Conservation (phyloP, 2,797 vertebrate species). For the Epinephelus awoara region DNA sequence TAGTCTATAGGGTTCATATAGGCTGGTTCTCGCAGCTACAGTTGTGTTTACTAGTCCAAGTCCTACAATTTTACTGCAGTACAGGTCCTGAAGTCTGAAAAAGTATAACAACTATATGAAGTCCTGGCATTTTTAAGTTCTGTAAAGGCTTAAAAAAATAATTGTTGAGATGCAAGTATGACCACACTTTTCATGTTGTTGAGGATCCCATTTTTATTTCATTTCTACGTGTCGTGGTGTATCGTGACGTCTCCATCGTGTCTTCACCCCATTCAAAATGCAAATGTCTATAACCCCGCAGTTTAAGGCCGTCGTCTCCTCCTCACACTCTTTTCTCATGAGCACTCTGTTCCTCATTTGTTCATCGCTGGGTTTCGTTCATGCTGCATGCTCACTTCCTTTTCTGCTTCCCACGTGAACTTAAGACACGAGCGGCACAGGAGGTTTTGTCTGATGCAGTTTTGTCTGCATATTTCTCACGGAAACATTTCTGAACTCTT, state of each 20-base stretch:
- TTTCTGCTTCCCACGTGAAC: constrained; percentile 53
- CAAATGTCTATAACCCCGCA: neutral
- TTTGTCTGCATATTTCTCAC: constrained; percentile 13
- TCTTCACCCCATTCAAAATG: neutral
- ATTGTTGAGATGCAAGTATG: neutral
- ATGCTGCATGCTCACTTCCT: constrained; percentile 51
- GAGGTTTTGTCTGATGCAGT: constrained; percentile 28
- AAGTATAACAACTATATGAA: neutral
- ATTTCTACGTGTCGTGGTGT: neutral
- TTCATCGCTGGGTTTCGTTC: constrained; percentile 36
- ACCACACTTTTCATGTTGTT: neutral
- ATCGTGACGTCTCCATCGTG: too few species aligned
- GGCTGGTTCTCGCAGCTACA: constrained; percentile 25
- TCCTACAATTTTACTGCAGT: neutral
- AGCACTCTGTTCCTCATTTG: constrained; percentile 50
- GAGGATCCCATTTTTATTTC: neutral
- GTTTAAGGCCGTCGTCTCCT: neutral
- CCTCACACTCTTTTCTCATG: neutral
- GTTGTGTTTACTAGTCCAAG: constrained; percentile 34
- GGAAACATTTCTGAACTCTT: constrained; percentile 17
- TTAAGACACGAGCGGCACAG: neutral
- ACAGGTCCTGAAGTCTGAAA: neutral
- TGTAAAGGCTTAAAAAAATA: neutral
- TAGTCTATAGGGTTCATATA: constrained; percentile 55
- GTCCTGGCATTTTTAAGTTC: neutral